Conservation (phyloP, 2,113 vertebrate species). For the Xyrauchen texanus region DNA sequence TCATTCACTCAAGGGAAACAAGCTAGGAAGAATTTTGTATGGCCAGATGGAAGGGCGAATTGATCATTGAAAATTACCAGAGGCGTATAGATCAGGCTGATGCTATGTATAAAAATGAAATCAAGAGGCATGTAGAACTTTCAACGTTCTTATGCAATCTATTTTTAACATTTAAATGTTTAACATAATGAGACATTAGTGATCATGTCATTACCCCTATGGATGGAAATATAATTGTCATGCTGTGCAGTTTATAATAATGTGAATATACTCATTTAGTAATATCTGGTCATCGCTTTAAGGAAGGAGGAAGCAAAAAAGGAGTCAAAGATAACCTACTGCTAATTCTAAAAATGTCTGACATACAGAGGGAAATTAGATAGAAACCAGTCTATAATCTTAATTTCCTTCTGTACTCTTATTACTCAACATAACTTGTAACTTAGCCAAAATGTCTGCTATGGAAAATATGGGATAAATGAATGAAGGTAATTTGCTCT, state of each 20-base stretch:
- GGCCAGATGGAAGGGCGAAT: constrained; percentile 4
- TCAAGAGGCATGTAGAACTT: neutral
- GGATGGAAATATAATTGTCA: no score
- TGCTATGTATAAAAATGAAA: neutral
- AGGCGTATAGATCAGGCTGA: neutral
- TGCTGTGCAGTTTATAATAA: no score
- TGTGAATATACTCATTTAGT: no score
- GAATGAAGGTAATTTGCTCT: neutral
- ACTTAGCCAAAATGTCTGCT: neutral
- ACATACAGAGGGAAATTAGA: neutral
- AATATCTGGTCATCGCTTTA: neutral
- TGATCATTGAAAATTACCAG: neutral
- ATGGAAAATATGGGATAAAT: neutral
- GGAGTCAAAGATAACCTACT: neutral
- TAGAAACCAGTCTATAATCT: neutral
- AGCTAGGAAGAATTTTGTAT: neutral
- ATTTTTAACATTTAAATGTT: neutral
- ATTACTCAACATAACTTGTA: neutral
- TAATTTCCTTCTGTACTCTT: neutral
- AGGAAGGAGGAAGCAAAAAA: neutral
- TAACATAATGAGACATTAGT: neutral
- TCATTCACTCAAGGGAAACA: constrained; percentile 29
- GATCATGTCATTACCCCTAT: neutral
- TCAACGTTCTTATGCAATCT: neutral
- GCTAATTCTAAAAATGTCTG: neutral